phyloP scores from a whole-genome alignment of 1,140 invertebrate genomes.

The Platorchestia sp. region DNA sequence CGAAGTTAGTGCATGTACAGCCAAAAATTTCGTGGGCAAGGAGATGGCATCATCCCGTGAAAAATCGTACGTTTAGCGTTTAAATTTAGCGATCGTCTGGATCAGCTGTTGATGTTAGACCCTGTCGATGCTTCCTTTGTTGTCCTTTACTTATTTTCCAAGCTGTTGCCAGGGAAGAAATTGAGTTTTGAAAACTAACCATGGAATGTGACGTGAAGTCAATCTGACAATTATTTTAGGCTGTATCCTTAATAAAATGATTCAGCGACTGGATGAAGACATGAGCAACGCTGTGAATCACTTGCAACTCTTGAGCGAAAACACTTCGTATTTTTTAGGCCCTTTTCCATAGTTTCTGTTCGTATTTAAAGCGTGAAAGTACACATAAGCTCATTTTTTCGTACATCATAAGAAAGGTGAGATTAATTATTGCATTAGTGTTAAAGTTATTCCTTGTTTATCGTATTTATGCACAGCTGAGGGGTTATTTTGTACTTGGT shows the following conservation, averaged over 20 bases:
- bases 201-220: constrained; percentile 28
- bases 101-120: constrained; percentile 34
- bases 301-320: background rate
- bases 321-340: background rate
- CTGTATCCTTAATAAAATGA: background rate
- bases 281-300: background rate
- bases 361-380: background rate
- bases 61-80: background rate
- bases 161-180: constrained; percentile 9
- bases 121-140: constrained; percentile 26
- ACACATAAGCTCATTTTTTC: background rate
- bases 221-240: background rate
- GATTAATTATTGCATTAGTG: background rate
- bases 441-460: background rate
- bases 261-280: background rate
- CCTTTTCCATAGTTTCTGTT: background rate
- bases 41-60: background rate
- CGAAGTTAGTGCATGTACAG: background rate
- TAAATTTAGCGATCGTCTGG: background rate
- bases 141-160: constrained; percentile 15
- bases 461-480: no score
- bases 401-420: background rate
- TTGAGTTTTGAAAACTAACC: background rate
- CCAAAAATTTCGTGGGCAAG: background rate
- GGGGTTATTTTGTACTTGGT: no score